These are phyloP conservation scores for Lytechinus variegatus DNA, from an alignment of 35 echinoderm and acorn worm genomes.

Conservation along the genomic window DNA sequence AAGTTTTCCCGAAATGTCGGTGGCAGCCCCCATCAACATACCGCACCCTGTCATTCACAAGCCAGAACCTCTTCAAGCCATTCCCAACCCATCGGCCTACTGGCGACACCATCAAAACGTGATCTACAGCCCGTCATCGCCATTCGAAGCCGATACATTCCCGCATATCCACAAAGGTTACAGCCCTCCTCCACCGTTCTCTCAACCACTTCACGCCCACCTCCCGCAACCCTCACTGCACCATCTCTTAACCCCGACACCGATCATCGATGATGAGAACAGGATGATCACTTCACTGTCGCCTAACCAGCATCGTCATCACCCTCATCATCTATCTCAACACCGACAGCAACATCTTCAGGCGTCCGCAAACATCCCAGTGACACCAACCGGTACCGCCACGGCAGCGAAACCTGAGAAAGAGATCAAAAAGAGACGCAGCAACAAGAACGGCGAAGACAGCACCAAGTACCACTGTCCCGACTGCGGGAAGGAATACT, in stretches of 20 bases:
- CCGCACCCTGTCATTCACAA: slow-evolving; percentile 33
- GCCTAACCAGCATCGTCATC: neutral
- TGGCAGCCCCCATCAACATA: neutral
- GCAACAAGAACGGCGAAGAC: slow-evolving; percentile 28
- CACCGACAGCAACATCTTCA: slow-evolving; percentile 16
- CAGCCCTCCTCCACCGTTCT: slow-evolving; percentile 47
- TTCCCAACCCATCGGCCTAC: slow-evolving; percentile 38
- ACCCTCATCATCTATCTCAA: neutral
- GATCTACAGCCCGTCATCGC: neutral
- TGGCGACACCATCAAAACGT: slow-evolving; percentile 30
- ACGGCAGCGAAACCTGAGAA: slow-evolving; percentile 12
- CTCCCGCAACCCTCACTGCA: slow-evolving; percentile 29
- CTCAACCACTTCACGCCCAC: slow-evolving; percentile 43
- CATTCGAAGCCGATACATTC: slow-evolving; percentile 42
- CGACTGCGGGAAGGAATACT: slow-evolving; percentile 80
- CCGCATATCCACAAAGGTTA: slow-evolving; percentile 41
- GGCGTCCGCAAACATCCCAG: neutral
- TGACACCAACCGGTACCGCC: neutral
- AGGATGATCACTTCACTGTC: neutral
- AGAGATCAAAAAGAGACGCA: slow-evolving; percentile 9
- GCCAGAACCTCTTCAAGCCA: slow-evolving; percentile 31
- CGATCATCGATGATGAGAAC: slow-evolving; percentile 39
- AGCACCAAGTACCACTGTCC: slow-evolving; percentile 68
- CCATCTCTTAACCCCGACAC: slow-evolving; percentile 37
- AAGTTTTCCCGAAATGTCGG: neutral